phyloP scores from a whole-genome alignment of 2,888 invertebrate genomes.

The Conomelus anceps region DNA sequence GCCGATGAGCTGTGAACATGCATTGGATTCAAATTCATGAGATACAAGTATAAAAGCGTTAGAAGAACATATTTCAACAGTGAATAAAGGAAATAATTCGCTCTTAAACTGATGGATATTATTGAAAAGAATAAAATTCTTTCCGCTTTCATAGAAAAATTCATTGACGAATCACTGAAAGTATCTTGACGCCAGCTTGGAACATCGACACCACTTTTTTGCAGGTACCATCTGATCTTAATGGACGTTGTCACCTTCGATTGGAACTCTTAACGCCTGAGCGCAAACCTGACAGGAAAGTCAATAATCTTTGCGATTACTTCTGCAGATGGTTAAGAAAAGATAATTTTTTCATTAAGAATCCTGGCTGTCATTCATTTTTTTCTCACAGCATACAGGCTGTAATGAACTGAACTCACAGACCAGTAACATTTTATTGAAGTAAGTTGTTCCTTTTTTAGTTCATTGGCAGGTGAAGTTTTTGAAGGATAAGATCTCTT shows the following conservation, averaged over 20 bases:
- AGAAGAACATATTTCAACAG: too few species aligned
- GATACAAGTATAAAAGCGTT: not conserved
- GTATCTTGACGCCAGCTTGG: not conserved
- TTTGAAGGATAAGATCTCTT: not conserved
- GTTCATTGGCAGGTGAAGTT: not conserved
- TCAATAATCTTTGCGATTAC: not conserved
- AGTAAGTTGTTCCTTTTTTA: not conserved
- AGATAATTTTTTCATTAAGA: not conserved
- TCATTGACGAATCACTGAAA: not conserved
- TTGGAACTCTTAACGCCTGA: not conserved
- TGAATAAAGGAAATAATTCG: not conserved
- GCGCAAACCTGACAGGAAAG: not conserved
- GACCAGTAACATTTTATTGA: not conserved
- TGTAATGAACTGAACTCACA: not conserved
- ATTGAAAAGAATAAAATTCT: not conserved
- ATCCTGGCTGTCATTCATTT: not conserved
- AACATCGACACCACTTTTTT: too few species aligned
- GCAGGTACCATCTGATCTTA: not conserved
- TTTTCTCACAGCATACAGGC: not conserved
- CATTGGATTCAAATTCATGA: too few species aligned
- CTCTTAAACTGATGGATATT: not conserved
- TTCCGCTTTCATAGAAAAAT: not conserved
- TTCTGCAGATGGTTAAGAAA: not conserved
- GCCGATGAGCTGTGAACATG: too few species aligned
- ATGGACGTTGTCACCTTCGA: not conserved